Percentiles rank a stretch among this genome's conserved stretches.
These are phyloP conservation scores for Hypercompe scribonia DNA, from an alignment of 2,888 invertebrate genomes.

Conservation along the genomic window DNA sequence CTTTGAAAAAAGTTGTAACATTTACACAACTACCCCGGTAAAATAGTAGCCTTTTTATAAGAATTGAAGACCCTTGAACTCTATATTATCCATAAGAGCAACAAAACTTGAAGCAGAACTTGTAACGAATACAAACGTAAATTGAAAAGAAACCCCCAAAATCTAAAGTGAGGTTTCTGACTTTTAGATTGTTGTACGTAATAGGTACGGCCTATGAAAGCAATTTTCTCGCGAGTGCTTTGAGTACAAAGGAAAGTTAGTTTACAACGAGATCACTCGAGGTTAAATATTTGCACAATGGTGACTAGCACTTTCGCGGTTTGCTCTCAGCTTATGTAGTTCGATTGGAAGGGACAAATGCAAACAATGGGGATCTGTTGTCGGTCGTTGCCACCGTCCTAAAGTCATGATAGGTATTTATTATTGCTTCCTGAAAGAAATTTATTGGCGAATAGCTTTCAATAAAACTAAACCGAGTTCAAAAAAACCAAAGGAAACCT, in stretches of 20 bases:
- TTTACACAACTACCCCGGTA: not conserved
- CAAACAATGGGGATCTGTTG: slow-evolving; percentile 46
- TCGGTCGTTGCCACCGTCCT: slow-evolving; percentile 47
- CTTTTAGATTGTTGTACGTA: slow-evolving; percentile 38
- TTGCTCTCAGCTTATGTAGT: slow-evolving; percentile 47
- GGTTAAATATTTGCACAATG: slow-evolving; percentile 66
- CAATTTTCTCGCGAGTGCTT: slow-evolving; percentile 42
- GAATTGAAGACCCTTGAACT: not conserved
- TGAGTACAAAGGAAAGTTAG: slow-evolving; percentile 44
- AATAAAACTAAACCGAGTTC: not conserved
- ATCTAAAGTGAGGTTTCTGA: slow-evolving; percentile 43
- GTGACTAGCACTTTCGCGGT: slow-evolving; percentile 36
- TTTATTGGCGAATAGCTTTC: slow-evolving; percentile 13
- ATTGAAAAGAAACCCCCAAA: slow-evolving; percentile 8
- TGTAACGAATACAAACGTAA: not conserved
- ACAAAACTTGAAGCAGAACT: not conserved
- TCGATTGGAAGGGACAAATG: slow-evolving; percentile 49
- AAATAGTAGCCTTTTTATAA: not conserved
- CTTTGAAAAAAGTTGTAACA: not conserved
- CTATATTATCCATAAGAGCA: not conserved
- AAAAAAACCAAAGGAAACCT: no score
- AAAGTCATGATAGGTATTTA: slow-evolving; percentile 11
- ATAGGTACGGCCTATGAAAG: slow-evolving; percentile 47
- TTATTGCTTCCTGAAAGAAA: slow-evolving; percentile 1
- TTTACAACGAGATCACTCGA: slow-evolving; percentile 65